Evolutionary conservation across 2,888 invertebrate species (phyloP), one percentile per base, ranked within the genome.

Genomic region (Diachrysia chrysitis): DNA sequence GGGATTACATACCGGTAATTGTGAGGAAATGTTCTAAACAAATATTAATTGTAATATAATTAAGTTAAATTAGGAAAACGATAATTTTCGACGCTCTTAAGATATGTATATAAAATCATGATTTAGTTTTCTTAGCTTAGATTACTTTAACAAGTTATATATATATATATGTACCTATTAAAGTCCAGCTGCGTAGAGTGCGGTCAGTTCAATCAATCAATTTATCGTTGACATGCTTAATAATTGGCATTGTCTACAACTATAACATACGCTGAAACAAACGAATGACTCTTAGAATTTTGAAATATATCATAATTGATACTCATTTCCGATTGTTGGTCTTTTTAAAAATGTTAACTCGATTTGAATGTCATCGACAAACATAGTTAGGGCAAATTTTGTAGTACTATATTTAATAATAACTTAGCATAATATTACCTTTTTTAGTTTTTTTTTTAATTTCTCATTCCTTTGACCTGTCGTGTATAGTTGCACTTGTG

Each of bases 141-240:
- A 51, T 12, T 42, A 29, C 23, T 48, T 5, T 19, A 10, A 53
- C 53, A 66, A 23, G 48, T 21, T 17, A 2, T 9, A 10, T 25
- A 25, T 25, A 25, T 25, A 4, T 25, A 6, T 25, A 25, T 25
- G 25, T 25, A 32, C 10, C 10, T 9, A 54, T 59, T 53, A 51
- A 23, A 53, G 17, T 59, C 14, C 23, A 23, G 25, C 53, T 58
- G 63, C 61, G 51, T 61, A 16, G 16, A 19, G 19, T 4, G 46
- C 17, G 16, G 14, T 29, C 46, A 7, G 12, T 19, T 3, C 55
- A 53, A 75, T 75, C 70, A 51, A 79, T 75, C 79, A 79, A 79
- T 75, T 75, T 54, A 42, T 62, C 17, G 25, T 37, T 79, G 76
- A 69, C 79, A 23, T 56, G 14, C 32, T 62, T 21, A 59, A 59